These are phyloP conservation scores for Leucophora obtusa DNA, from an alignment of 2,888 invertebrate species.

Conservation along the genomic window DNA sequence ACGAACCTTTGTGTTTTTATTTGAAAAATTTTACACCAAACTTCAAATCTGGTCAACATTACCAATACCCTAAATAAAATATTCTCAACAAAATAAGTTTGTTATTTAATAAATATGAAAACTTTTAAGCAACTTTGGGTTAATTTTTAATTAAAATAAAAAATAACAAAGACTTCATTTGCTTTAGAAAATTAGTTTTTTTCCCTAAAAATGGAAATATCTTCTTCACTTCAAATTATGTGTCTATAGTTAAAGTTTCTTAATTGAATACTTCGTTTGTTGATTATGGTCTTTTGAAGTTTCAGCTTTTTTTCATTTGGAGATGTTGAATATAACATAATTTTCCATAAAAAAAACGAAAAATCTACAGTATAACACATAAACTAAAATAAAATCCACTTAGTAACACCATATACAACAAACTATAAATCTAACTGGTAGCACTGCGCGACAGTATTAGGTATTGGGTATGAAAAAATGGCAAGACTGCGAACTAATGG, in stretches of 20 bases:
- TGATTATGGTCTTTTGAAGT: constrained; percentile 49
- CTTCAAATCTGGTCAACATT: too few species aligned
- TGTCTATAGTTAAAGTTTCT: constrained; percentile 25
- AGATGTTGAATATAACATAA: constrained; percentile 47
- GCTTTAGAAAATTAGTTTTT: not conserved
- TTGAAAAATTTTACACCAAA: too few species aligned
- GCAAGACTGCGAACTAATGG: too few species aligned
- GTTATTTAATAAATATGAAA: not conserved
- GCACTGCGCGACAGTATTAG: too few species aligned
- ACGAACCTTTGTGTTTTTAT: too few species aligned
- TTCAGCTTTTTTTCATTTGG: constrained; percentile 11
- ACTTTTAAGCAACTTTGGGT: not conserved
- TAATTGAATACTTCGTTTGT: constrained; percentile 54
- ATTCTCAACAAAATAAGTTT: too few species aligned
- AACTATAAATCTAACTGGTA: not conserved
- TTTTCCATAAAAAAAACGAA: constrained; percentile 22
- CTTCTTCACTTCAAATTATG: constrained; percentile 5
- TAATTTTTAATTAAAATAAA: not conserved
- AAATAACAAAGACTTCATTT: not conserved
- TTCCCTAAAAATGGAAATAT: not conserved
- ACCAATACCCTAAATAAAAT: too few species aligned
- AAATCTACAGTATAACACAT: constrained; percentile 6
- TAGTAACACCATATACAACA: constrained; percentile 1
- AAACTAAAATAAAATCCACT: constrained; percentile 29
- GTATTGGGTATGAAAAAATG: too few species aligned